These are phyloP conservation scores for Selene dorsalis DNA, from an alignment of 2,797 vertebrate species.

Conservation along the genomic window DNA sequence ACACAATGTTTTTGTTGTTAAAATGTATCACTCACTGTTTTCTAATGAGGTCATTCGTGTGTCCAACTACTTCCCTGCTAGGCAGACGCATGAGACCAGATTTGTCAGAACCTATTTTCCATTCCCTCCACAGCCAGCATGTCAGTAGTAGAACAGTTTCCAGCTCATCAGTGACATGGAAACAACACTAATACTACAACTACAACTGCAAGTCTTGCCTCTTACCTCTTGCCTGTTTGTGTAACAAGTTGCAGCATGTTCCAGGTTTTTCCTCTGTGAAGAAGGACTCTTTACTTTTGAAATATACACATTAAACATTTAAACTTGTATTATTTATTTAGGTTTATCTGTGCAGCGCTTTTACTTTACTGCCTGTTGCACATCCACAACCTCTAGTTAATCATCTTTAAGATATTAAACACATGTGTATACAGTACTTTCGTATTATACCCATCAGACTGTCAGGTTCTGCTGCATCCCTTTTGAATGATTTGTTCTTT, in stretches of 20 bases:
- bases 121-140: no score
- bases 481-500: not conserved
- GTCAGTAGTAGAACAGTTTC: not conserved
- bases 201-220: no score
- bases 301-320: not conserved
- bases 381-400: not conserved
- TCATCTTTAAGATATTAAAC: not conserved
- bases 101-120: not conserved
- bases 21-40: no score
- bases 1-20: no score
- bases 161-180: not conserved
- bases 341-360: not conserved
- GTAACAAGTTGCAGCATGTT: not conserved
- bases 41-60: no score
- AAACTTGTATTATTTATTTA: not conserved
- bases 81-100: not conserved
- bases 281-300: not conserved
- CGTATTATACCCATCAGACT: no score
- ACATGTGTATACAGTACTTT: not conserved
- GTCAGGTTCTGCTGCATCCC: not conserved
- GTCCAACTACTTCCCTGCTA: no score
- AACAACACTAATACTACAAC: not conserved
- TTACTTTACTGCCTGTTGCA: not conserved
- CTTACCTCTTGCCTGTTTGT: not conserved
- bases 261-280: not conserved